Evolutionary conservation across 2,888 invertebrate species (phyloP).

Genomic region (Microplitis deprimator): DNA sequence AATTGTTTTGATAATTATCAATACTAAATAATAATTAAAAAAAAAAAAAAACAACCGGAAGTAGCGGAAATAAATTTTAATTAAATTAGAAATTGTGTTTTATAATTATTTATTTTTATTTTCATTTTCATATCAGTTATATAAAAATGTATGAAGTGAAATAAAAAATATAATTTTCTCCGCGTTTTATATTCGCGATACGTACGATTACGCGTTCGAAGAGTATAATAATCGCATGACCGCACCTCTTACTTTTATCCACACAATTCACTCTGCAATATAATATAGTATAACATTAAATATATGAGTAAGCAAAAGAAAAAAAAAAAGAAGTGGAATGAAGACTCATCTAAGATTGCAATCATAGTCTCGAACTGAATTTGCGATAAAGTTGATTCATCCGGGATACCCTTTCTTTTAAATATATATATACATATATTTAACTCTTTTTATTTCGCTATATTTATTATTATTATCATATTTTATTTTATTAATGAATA

Average conservation of each 20-base stretch:
- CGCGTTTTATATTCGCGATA: background rate
- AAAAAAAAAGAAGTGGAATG: background rate
- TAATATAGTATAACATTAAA: background rate
- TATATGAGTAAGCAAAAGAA: background rate
- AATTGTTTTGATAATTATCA: background rate
- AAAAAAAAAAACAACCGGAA: too few relatives aligned
- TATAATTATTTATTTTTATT: background rate
- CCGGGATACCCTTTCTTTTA: background rate
- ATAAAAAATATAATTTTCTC: conserved; percentile 7
- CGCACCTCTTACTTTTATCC: conserved; percentile 13
- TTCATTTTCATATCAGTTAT: background rate
- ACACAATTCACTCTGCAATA: background rate
- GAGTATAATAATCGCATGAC: conserved; percentile 15
- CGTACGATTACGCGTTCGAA: background rate
- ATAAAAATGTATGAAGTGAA: background rate
- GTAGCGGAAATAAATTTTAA: too few relatives aligned
- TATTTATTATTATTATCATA: too few relatives aligned
- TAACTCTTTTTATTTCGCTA: too few relatives aligned
- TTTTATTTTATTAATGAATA: too few relatives aligned
- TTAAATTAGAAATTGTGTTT: background rate
- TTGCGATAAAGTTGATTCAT: background rate
- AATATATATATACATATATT: background rate
- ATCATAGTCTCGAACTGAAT: background rate
- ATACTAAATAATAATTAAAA: too few relatives aligned
- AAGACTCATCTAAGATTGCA: conserved; percentile 1